Base-by-base conservation (phyloP, 2,113 vertebrate species). In the Phalacrocorax aristotelis region DNA sequence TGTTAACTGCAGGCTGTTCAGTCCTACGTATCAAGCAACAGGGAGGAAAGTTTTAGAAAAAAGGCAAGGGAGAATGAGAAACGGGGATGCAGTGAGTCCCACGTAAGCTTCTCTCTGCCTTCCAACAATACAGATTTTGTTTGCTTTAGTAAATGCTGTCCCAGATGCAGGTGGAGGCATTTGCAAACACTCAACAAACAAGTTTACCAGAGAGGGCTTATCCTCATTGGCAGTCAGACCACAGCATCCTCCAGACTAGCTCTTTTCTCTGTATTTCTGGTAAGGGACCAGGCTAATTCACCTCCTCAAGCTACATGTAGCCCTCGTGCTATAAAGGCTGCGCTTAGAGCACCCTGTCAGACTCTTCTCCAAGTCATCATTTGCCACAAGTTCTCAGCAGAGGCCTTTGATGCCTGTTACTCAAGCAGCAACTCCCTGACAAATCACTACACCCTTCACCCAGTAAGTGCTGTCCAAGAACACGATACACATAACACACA, bases 321-420 rank as follows among this genome's bases (percentile, higher is more conserved):
- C n/a, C 46, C 51, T 8, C 9, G 13, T 17, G 44, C 52, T 48
- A 26, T 12, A 14, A 27, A 15, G 52, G 75, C 46, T 48, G 30
- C 46, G 13, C 61, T n/a, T 3, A 4, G 16, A 54, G 52, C 58
- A 26, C 40, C 51, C 36, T 16, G 38, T 13, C 52, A 74, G 61
- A 7, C 60, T 27, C 46, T 30, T 89, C 36, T 79, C 83, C 16
- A 52, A 98, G 98, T 98, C 98, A 61, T 84, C 99, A 65, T 98
- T 98, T 78, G 94, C 97, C 30, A 97, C 91, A 98, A 98, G 96
- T 3, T 97, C 98, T 23, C 98, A 98, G 97, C 98, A 98, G 84
- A 98, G 98, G 93, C 98, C 98, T 93, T 86, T 98, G 91, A 81
- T 97, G 15, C 97, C 97, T 8, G 98, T 97, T 89, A 97, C 96